Conservation (phyloP, 1,140 invertebrate genomes). For the Aphidius gifuensis region DNA sequence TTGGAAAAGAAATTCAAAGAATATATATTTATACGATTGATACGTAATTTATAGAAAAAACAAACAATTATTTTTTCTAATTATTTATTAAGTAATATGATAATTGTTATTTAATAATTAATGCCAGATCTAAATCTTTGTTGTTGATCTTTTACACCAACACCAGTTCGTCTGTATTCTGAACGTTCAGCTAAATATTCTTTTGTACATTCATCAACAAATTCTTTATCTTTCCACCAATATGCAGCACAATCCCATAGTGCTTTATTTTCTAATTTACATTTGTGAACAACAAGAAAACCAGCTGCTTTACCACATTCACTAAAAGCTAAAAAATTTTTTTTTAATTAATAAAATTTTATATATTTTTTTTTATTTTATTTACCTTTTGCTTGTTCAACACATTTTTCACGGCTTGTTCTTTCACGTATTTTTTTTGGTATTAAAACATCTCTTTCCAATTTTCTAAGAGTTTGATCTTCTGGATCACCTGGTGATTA, state of each 20-base stretch:
- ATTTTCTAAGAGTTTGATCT: constrained; percentile 74
- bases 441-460: constrained; percentile 81
- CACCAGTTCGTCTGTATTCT: constrained; percentile 77
- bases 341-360: constrained; percentile 11
- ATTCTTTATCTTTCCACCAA: constrained; percentile 77
- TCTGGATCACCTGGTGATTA: constrained; percentile 76
- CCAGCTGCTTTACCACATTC: constrained; percentile 72
- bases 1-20: too few species aligned
- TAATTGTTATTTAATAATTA: neutral
- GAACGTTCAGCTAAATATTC: constrained; percentile 79
- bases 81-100: too few species aligned
- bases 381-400: constrained; percentile 63
- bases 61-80: too few species aligned
- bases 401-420: constrained; percentile 74
- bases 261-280: constrained; percentile 66
- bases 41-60: too few species aligned
- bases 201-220: constrained; percentile 69
- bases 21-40: neutral
- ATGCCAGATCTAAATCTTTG: neutral
- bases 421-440: constrained; percentile 80
- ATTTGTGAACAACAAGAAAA: constrained; percentile 69
- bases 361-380: neutral
- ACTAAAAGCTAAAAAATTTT: constrained; percentile 61
- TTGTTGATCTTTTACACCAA: constrained; percentile 55
- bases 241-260: constrained; percentile 68